Percentiles rank a stretch among this genome's conserved stretches.
These are phyloP conservation scores for Oncopodura yosiiana DNA, from an alignment of 1,140 invertebrate species.

Conservation along the genomic window DNA sequence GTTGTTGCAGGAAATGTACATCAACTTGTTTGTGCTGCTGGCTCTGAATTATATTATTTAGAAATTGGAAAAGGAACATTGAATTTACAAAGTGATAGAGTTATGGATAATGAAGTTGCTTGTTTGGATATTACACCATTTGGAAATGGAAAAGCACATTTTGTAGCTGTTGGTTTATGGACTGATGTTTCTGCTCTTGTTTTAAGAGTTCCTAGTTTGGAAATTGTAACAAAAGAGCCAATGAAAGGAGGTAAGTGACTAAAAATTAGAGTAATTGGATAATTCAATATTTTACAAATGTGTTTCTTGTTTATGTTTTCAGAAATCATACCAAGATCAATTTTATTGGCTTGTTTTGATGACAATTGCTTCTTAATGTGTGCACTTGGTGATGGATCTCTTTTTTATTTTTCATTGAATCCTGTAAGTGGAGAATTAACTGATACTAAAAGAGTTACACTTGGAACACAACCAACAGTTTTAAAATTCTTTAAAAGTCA, in stretches of 20 bases:
- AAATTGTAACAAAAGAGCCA: slow-evolving; percentile 71
- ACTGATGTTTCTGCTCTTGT: slow-evolving; percentile 90
- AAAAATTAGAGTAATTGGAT: slow-evolving; percentile 3
- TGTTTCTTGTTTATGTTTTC: slow-evolving; percentile 31
- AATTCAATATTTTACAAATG: slow-evolving; percentile 19
- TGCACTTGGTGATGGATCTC: slow-evolving; percentile 91
- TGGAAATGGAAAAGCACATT: slow-evolving; percentile 51
- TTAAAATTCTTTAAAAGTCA: slow-evolving; percentile 82
- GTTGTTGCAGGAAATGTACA: slow-evolving; percentile 74
- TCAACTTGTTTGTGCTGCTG: slow-evolving; percentile 80
- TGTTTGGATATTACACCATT: slow-evolving; percentile 89
- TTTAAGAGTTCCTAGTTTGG: slow-evolving; percentile 64
- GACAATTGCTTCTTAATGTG: slow-evolving; percentile 79
- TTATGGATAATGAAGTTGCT: slow-evolving; percentile 85
- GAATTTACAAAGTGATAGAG: slow-evolving; percentile 50
- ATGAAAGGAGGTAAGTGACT: slow-evolving; percentile 61
- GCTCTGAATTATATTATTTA: slow-evolving; percentile 80
- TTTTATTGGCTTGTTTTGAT: slow-evolving; percentile 90
- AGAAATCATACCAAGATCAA: slow-evolving; percentile 93
- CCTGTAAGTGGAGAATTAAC: slow-evolving; percentile 57
- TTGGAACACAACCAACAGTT: slow-evolving; percentile 94
- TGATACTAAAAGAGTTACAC: slow-evolving; percentile 82
- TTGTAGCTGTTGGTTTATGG: slow-evolving; percentile 92
- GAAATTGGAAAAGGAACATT: slow-evolving; percentile 61
- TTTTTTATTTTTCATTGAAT: slow-evolving; percentile 89